These are phyloP conservation scores for Torymus tubicola DNA, from an alignment of 2,888 invertebrate species.

Conservation along the genomic window DNA sequence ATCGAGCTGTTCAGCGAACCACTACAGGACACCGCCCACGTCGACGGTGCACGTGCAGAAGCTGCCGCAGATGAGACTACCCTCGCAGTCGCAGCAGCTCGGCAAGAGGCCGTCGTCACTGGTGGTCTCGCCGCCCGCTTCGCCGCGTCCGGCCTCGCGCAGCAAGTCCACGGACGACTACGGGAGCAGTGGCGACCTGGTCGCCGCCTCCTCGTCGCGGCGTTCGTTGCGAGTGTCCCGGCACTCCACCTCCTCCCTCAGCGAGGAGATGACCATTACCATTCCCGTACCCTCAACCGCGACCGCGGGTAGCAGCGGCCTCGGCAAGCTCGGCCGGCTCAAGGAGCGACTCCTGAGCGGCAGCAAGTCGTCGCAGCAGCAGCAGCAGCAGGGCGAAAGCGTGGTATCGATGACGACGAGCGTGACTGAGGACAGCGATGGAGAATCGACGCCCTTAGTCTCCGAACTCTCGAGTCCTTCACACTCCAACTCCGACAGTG, in stretches of 20 bases:
- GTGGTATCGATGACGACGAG: background rate
- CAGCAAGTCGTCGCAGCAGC: constrained; percentile 18
- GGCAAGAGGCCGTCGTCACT: constrained; percentile 66
- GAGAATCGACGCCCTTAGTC: constrained; percentile 84
- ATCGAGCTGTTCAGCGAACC: constrained; percentile 65
- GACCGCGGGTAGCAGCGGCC: background rate
- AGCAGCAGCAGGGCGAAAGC: constrained; percentile 35
- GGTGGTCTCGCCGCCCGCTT: constrained; percentile 70
- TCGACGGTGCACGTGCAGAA: constrained; percentile 27
- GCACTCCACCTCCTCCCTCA: constrained; percentile 54
- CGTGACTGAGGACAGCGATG: constrained; percentile 77
- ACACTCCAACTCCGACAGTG: constrained; percentile 63
- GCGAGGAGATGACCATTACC: constrained; percentile 63
- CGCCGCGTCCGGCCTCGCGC: constrained; percentile 69
- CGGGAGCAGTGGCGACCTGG: constrained; percentile 11
- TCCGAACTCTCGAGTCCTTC: constrained; percentile 75
- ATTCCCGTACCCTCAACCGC: constrained; percentile 60
- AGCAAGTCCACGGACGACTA: constrained; percentile 69
- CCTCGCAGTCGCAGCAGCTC: constrained; percentile 62
- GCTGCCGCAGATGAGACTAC: constrained; percentile 59
- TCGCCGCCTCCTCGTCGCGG: constrained; percentile 2
- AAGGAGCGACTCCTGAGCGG: constrained; percentile 66
- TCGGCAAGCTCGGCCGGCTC: constrained; percentile 66
- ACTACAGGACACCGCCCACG: constrained; percentile 35
- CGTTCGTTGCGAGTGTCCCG: constrained; percentile 22